A percentile compares a stretch with the other conserved stretches of the same genome.
phyloP scores from a whole-genome alignment of 2,888 invertebrate genomes.

The Phlogophora meticulosa region DNA sequence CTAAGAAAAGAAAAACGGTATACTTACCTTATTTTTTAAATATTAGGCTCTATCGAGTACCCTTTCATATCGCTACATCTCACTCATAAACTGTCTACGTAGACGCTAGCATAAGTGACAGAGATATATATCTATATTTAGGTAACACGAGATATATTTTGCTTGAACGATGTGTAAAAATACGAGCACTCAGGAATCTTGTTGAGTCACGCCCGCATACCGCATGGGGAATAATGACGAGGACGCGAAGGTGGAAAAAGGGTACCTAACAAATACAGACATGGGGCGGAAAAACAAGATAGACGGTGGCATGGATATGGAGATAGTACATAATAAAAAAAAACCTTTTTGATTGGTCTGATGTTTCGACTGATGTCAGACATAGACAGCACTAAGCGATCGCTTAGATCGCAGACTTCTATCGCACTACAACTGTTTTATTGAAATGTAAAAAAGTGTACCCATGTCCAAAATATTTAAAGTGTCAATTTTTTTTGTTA shows the following conservation, averaged over 20 bases:
- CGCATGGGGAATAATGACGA: constrained; percentile 32
- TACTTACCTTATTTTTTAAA: constrained; percentile 3
- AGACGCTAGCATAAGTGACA: constrained; percentile 24
- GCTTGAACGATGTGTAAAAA: constrained; percentile 18
- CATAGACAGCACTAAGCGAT: no score
- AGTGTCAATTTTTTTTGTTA: no score
- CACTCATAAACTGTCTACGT: neutral
- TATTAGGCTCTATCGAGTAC: no score
- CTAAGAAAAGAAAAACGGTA: neutral
- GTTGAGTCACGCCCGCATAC: constrained; percentile 36
- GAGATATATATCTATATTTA: constrained; percentile 30
- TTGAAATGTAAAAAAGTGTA: no score
- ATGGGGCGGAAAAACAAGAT: neutral
- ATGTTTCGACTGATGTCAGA: no score
- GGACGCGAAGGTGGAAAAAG: neutral
- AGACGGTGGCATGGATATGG: neutral
- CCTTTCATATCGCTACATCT: neutral
- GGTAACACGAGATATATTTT: constrained; percentile 26
- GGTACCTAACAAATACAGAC: neutral
- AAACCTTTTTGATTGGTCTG: no score
- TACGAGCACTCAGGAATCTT: constrained; percentile 34
- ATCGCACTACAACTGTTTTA: no score
- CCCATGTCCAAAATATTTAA: no score
- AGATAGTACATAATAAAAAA: neutral
- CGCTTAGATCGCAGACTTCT: no score